Evolutionary conservation across 2,888 invertebrate genomes (phyloP).

Genomic region (Sepioteuthis lessoniana): DNA sequence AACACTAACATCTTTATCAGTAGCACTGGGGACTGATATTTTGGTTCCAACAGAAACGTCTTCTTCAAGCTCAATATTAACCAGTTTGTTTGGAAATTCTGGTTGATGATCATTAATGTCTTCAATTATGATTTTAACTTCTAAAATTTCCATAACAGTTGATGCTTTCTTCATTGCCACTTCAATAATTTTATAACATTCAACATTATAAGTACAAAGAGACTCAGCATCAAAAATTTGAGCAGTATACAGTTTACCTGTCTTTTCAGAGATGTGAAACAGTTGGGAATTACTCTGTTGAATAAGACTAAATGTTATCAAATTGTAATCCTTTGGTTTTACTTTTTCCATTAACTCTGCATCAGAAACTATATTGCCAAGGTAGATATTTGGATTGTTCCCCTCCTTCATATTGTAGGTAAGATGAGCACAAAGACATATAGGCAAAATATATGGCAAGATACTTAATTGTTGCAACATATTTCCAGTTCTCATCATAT

Average conservation of each 20-base stretch:
- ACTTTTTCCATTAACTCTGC: neutral
- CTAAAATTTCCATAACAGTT: neutral
- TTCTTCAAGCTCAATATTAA: neutral
- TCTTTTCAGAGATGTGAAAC: neutral
- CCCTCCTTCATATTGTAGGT: neutral
- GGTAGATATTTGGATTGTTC: neutral
- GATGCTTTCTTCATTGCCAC: neutral
- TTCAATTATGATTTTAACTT: neutral
- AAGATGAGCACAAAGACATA: neutral
- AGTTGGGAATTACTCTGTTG: neutral
- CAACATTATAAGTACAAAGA: neutral
- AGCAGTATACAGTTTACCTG: neutral
- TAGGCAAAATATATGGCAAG: neutral
- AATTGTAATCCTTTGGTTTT: neutral
- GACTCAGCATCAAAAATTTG: neutral
- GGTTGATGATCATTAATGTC: neutral
- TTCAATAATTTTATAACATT: neutral
- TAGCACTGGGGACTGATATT: constrained; percentile 1
- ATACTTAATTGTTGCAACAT: neutral
- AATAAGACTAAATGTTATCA: constrained; percentile 33
- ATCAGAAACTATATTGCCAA: neutral
- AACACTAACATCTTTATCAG: neutral
- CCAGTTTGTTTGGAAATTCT: neutral
- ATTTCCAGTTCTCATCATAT: neutral
- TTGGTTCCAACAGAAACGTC: neutral